Evolutionary conservation across 1,140 invertebrate genomes (phyloP), one percentile per base, ranked within the genome.

Genomic region (Mylabris phalerata): DNA sequence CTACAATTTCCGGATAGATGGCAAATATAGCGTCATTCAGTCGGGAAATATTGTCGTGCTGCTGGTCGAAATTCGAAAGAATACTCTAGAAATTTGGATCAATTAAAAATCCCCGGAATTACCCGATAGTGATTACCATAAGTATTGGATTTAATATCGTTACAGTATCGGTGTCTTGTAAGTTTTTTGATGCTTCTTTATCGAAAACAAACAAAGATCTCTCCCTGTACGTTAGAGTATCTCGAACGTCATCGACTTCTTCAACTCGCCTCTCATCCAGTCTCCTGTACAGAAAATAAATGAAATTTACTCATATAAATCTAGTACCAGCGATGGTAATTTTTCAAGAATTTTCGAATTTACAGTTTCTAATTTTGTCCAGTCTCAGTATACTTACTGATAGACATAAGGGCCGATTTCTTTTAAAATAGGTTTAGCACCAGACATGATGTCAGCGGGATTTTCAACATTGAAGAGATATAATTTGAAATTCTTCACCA

Each of bases 341-440:
- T 1, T 19, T 19, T 19, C 19, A 19, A 13, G 13, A 13, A 19
- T 19, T 19, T 19, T 19, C 19, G 19, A 19, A 19, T 19, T 19
- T 19, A 19, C 19, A 19, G 19, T 19, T 19, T 19, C 19, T 19
- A 19, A 19, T 19, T 19, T 19, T 19, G 19, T 19, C 19, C 19
- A 19, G 19, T 19, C 19, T 19, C 19, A 19, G 1, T 19, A 19
- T 50, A 40, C 42, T 40, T 50, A 50, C 49, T 39, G n/a, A n/a
- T 50, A 50, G 10, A 50, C 49, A 13, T 50, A 50, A 10, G 49
- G 49, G 10, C 49, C 49, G 9, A 50, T 40, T 50, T 39, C 27
- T 50, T n/a, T 50, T 2, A 50, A 4, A 19, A 40, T 19, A 9
- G 49, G 49, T 50, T 50, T 50, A 10, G n/a, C 38, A 9, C 32